Evolutionary conservation across 2,113 vertebrate genomes (phyloP).

Genomic region (Saccopteryx leptura): DNA sequence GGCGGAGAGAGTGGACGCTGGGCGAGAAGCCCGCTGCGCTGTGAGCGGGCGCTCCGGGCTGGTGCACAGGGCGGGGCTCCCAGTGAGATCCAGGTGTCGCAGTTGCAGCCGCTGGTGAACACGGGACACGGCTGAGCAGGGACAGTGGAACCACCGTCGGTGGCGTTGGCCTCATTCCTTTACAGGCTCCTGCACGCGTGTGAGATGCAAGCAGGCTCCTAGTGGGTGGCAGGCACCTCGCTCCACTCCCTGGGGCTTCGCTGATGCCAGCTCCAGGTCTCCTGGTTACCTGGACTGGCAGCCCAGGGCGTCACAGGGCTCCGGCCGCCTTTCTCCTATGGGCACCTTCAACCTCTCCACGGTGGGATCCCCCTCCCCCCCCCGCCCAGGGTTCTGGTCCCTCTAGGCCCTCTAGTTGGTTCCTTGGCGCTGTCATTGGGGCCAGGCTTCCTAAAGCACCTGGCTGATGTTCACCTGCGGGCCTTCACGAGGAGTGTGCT

Average conservation of each 20-base stretch:
- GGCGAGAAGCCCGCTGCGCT: background rate
- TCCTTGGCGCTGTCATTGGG: background rate
- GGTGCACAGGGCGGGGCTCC: accelerated
- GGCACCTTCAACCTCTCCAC: background rate
- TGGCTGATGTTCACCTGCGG: background rate
- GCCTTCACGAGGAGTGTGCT: background rate
- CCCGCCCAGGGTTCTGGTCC: background rate
- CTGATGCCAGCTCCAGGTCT: background rate
- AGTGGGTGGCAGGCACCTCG: background rate
- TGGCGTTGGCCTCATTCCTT: accelerated
- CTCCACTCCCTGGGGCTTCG: background rate
- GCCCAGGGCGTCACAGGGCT: background rate
- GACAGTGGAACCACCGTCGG: accelerated
- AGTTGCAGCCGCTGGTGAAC: accelerated
- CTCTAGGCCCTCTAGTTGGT: accelerated
- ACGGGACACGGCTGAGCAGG: accelerated
- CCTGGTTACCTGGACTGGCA: background rate
- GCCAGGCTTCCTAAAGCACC: background rate
- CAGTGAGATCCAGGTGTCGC: background rate
- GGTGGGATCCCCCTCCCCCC: too few relatives aligned
- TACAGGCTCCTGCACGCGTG: accelerated
- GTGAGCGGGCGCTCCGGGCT: accelerated
- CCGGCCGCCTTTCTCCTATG: accelerated
- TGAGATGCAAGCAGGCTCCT: background rate
- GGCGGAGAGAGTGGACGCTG: accelerated